Conservation (phyloP, 2,888 invertebrate species). For the Mimas tiliae region DNA sequence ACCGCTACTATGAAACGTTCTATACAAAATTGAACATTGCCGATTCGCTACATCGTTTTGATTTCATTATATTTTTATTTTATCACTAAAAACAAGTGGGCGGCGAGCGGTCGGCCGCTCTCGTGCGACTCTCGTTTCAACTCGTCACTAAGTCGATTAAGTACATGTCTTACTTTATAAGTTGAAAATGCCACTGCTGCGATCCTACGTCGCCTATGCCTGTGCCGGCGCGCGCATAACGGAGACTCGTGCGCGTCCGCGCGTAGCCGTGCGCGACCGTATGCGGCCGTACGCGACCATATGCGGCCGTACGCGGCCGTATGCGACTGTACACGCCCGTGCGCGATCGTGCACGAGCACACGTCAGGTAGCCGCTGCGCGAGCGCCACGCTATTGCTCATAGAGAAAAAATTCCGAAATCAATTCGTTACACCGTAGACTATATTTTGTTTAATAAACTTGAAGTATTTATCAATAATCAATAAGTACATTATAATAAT, state of each 20-base stretch:
- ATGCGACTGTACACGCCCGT: slow-evolving; percentile 28
- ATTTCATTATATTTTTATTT: slow-evolving; percentile 44
- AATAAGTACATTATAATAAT: slow-evolving; percentile 85
- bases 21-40: slow-evolving; percentile 84
- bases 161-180: slow-evolving; percentile 81
- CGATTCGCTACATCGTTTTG: slow-evolving; percentile 79
- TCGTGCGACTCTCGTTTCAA: slow-evolving; percentile 60
- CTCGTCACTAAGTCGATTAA: slow-evolving; percentile 74
- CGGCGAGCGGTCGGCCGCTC: slow-evolving; percentile 67
- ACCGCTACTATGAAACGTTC: slow-evolving; percentile 82
- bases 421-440: slow-evolving; percentile 83
- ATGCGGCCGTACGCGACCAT: too few relatives aligned
- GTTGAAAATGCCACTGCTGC: slow-evolving; percentile 83
- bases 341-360: slow-evolving; percentile 25
- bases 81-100: slow-evolving; percentile 74
- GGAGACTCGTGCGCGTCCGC: slow-evolving; percentile 40
- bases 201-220: slow-evolving; percentile 77
- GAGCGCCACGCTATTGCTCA: slow-evolving; percentile 70
- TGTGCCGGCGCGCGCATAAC: slow-evolving; percentile 17
- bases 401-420: slow-evolving; percentile 80
- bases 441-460: slow-evolving; percentile 82
- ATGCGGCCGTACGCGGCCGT: slow-evolving; percentile 34
- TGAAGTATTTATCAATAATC: slow-evolving; percentile 85
- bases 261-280: slow-evolving; percentile 33
- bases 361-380: slow-evolving; percentile 39